Base-by-base conservation (phyloP, 2,888 invertebrate species). In the Luffia ferchaultella region DNA sequence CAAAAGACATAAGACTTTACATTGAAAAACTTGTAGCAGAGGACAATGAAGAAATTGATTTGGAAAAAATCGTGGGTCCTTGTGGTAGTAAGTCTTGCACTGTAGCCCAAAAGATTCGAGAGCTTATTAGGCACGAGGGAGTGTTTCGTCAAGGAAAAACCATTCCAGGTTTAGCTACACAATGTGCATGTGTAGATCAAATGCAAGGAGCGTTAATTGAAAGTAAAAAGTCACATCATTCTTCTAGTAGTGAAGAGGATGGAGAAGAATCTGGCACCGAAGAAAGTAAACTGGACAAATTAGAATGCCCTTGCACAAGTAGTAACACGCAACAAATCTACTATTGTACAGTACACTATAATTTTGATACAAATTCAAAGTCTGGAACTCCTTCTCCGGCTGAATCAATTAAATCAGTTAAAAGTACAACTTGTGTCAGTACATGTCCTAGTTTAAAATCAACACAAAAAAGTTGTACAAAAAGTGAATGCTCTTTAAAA, bases 81-180 rank as follows among this genome's bases (percentile, higher is more conserved):
- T 83, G 83, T 57, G 83, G 83, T 19, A 82, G 77, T 53, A 76
- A 72, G 56, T 58, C 68, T 2, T 83, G 83, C 61, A 72, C 69
- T 44, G 55, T 82, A 53, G 76, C 71, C 44, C 67, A 74, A 58
- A 77, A 68, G 57, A 75, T 83, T 48, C 68, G 73, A 58, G 61
- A 79, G 47, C 77, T 82, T 49, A 61, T 83, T 16, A 64, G 71
- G 2, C 78, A 71, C 43, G 70, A 76, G 61, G 82, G 80, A 19
- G 60, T 57, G 17, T 82, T 82, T 53, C 59, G 16, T 30, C 57
- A 67, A 16, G 65, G 63, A 7, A 57, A 54, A 19, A 72, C 64
- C 19, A 47, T 61, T 15, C 65, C 73, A 57, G 82, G 74, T 19
- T 59, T 76, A 15, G 68, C 76, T n/a, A 80, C 82, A 47, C 79